Conservation (phyloP, 2,113 vertebrate genomes). For the Chaetodon auriga region DNA sequence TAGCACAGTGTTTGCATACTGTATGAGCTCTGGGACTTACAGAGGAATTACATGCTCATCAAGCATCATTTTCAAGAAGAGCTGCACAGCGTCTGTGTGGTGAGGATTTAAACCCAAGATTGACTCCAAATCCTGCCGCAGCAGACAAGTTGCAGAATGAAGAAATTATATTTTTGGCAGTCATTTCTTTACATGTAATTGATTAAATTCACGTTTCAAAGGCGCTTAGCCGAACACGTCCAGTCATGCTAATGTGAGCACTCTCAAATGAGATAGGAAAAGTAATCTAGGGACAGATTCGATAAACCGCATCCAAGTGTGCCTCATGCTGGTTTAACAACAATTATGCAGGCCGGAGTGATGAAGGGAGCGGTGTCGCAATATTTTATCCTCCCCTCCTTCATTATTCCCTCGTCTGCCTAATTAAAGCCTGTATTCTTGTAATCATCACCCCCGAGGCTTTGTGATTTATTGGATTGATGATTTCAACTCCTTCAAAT, state of each 20-base stretch:
- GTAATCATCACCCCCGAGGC: conserved; percentile 58
- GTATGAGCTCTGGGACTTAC: conserved; percentile 42
- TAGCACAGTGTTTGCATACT: conserved; percentile 28
- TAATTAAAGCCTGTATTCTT: conserved; percentile 62
- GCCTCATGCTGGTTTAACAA: conserved; percentile 21
- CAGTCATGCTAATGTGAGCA: conserved; percentile 10
- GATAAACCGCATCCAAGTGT: not conserved
- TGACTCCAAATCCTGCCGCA: conserved; percentile 11
- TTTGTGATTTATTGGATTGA: conserved; percentile 59
- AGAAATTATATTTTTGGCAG: conserved; percentile 19
- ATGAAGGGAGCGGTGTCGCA: conserved; percentile 42
- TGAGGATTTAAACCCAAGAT: conserved; percentile 25
- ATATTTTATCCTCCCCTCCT: conserved; percentile 29
- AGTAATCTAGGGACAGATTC: conserved; percentile 18
- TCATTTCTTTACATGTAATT: conserved; percentile 9
- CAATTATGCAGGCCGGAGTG: conserved; percentile 4
- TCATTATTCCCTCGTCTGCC: conserved; percentile 57
- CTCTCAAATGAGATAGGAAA: not conserved
- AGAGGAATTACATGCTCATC: conserved; percentile 47
- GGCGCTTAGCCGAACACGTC: not conserved
- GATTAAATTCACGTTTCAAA: conserved; percentile 15
- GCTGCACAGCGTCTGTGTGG: conserved; percentile 7
- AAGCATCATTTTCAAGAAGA: conserved; percentile 37
- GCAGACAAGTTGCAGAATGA: not conserved
- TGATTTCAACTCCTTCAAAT: conserved; percentile 49